A percentile compares a stretch with the other conserved stretches of the same genome.
These are phyloP conservation scores for Pelvicachromis taeniatus DNA, from an alignment of 2,113 vertebrate species.

Conservation along the genomic window DNA sequence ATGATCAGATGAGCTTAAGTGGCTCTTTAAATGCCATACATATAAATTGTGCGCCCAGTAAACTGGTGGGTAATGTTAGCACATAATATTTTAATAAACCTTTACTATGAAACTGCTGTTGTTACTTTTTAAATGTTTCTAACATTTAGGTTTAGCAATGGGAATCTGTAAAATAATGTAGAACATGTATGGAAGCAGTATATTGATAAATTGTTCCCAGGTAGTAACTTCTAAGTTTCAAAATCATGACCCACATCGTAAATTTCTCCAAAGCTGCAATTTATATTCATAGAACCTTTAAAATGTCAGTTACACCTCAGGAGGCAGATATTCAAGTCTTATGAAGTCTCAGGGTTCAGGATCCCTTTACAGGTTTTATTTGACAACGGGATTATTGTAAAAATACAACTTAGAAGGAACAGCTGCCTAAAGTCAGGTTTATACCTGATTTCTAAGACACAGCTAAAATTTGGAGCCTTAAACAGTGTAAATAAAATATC, in stretches of 20 bases:
- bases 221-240: not conserved
- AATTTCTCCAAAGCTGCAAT: slow-evolving; percentile 27
- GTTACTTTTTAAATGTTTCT: not conserved
- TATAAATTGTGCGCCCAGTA: not conserved
- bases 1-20: not conserved
- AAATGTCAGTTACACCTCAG: slow-evolving; percentile 20
- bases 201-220: not conserved
- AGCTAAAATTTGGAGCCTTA: not conserved
- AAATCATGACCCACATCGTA: slow-evolving; percentile 24
- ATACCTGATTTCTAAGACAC: not conserved
- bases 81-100: not conserved
- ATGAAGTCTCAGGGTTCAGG: slow-evolving; percentile 9
- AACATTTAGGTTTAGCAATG: not conserved
- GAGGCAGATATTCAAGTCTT: slow-evolving; percentile 26
- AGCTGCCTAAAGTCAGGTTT: not conserved
- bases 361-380: not conserved
- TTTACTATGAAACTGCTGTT: not conserved
- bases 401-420: not conserved
- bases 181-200: not conserved
- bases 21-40: slow-evolving; percentile 7
- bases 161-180: not conserved
- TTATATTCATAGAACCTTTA: slow-evolving; percentile 54
- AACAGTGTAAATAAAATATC: not conserved
- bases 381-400: not conserved
- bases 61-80: not conserved